Base-by-base conservation (phyloP, 2,113 vertebrate genomes). In the Pionites leucogaster region DNA sequence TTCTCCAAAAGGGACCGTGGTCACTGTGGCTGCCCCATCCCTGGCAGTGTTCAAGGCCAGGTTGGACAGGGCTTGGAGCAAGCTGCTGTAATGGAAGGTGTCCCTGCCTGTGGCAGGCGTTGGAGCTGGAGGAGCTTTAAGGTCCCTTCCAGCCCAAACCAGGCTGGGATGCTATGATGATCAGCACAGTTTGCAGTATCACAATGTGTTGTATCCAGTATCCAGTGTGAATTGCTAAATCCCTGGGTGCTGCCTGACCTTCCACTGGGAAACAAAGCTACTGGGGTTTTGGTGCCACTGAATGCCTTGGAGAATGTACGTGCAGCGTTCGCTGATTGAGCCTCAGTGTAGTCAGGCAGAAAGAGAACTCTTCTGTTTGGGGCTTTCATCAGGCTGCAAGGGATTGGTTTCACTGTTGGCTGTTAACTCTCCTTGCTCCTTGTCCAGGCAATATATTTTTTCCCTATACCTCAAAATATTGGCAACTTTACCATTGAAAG, bases 391-490 rank as follows among this genome's bases (percentile, higher is more conserved):
- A 3, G 63, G 67, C 69, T 82, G 33, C 25, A 4, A 16, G n/a
- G 60, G 23, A 1, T n/a, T 17, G 46, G 23, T 71, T 49, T 50
- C 22, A 7, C 18, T 22, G 29, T 70, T 41, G 23, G 18, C 33
- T 15, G 11, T 67, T 67, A 14, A 64, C 20, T 63, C 28, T 28
- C 65, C 65, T 53, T 70, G 44, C 41, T 62, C 1, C 67, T 52
- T 71, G 5, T 31, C 53, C 46, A 37, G 25, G 25, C 35, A 4
- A 1, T 41, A 18, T 20, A 3, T 31, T 57, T 82, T 59, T 47
- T 8, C 11, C 39, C 11, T 8, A 0, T 1, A 0, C 9, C 53
- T 25, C 13, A 35, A 52, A 41, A 33, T 5, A 4, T 6, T 8
- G 44, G 13, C 28, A 64, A 1, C 22, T 83, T 57, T 3, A 27